Evolutionary conservation across 1,140 invertebrate genomes (phyloP), one percentile per base, ranked within the genome.

Genomic region (Halesus radiatus): DNA sequence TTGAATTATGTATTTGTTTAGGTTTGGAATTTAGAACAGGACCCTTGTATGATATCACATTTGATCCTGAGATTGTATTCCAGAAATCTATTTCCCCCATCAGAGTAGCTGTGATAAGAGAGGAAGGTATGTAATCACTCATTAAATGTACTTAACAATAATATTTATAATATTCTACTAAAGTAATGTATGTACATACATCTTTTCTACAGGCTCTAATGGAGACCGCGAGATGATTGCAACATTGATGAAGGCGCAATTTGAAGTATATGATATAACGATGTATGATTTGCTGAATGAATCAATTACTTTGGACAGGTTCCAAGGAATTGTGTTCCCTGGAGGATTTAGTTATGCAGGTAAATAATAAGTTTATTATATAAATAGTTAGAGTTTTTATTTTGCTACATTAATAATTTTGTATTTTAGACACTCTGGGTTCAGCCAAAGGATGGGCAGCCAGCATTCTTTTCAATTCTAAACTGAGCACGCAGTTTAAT

Each of bases 361-460:
- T 95, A 45, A 45, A 13, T 8, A 45, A n/a, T n/a, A n/a, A n/a
- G n/a, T n/a, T n/a, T n/a, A n/a, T n/a, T n/a, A n/a, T n/a, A n/a
- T n/a, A 45, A 10, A 45, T 45, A 10, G 3, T 8, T 45, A 45
- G 10, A 1, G 0, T 45, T 45, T 45, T 8, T 45, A 45, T 45
- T 45, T 45, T 45, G 10, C 8, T 45, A 45, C 37, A 45, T 45
- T 1, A 13, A 45, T 13, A 45, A 10, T 45, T 10, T 0, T 50
- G 22, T 26, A 73, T 80, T 70, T n/a, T 84, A 95, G 98, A 99
- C 90, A 98, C 98, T 1, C 89, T 99, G 50, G 98, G 98, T 0
- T 98, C 98, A 1, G 98, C 97, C 0, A 98, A 98, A 91, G 98
- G 98, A 18, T 99, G 98, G 98, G 97, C 98, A 3, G 97, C 96